Evolutionary conservation across 2,797 vertebrate genomes (phyloP).

Genomic region (Todus mexicanus): DNA sequence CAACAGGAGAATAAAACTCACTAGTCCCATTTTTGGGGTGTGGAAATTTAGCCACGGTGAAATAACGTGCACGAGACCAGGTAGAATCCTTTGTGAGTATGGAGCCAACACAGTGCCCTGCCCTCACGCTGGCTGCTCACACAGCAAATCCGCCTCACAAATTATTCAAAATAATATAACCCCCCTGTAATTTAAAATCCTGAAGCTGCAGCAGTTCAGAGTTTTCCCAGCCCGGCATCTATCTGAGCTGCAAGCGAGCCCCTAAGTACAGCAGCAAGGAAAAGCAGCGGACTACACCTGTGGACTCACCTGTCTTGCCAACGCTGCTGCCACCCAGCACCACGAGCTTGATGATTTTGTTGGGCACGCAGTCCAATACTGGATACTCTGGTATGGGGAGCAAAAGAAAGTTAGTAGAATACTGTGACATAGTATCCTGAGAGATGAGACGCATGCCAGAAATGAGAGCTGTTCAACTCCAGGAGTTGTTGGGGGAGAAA

Average conservation of each 20-base stretch:
- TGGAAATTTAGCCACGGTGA: background rate
- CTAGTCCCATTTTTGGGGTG: background rate
- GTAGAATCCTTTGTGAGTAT: background rate
- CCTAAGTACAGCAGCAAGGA: background rate
- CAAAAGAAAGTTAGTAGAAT: slow-evolving; percentile 86
- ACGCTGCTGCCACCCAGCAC: slow-evolving; percentile 89
- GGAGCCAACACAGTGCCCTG: background rate
- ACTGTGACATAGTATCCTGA: slow-evolving; percentile 83
- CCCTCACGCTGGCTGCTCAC: background rate
- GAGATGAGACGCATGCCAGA: slow-evolving; percentile 62
- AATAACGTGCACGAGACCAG: background rate
- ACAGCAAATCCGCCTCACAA: background rate
- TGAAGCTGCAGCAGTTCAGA: background rate
- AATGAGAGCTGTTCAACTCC: background rate
- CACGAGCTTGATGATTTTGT: slow-evolving; percentile 89
- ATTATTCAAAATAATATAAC: background rate
- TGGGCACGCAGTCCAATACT: slow-evolving; percentile 82
- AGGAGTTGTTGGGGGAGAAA: background rate
- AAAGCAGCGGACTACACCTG: background rate
- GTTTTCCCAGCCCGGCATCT: background rate
- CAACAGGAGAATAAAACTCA: background rate
- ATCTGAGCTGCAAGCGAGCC: background rate
- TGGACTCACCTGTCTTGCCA: slow-evolving; percentile 86
- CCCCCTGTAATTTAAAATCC: too few species aligned
- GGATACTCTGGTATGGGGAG: slow-evolving; percentile 91